Percentiles rank a stretch among this genome's conserved stretches.
These are phyloP conservation scores for Recurvirostra avosetta DNA, from an alignment of 2,113 vertebrate genomes.

Conservation along the genomic window DNA sequence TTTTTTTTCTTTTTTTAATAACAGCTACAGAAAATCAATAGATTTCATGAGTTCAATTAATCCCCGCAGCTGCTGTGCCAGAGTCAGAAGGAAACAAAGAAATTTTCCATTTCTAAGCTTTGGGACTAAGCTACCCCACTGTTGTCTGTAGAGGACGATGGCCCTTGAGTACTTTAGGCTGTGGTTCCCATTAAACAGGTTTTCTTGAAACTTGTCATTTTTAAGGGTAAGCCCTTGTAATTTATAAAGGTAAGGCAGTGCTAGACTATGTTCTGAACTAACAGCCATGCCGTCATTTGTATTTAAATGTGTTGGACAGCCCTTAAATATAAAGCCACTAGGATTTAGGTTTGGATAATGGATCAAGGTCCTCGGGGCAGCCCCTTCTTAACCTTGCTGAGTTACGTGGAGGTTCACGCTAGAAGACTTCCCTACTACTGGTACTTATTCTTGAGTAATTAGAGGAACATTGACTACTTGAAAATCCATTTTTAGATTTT, in stretches of 20 bases:
- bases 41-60: constrained; percentile 57
- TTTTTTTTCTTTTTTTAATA: constrained; percentile 40
- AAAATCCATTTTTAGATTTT: background rate
- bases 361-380: background rate
- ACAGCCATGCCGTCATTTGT: background rate
- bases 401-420: background rate
- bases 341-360: background rate
- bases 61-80: constrained; percentile 23
- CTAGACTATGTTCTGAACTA: background rate
- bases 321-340: background rate
- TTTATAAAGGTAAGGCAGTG: background rate
- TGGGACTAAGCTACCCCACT: background rate
- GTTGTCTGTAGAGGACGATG: background rate
- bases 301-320: background rate
- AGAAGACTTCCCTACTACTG: background rate
- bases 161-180: background rate
- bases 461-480: background rate
- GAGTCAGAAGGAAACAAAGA: constrained; percentile 26
- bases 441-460: background rate
- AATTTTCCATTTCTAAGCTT: background rate
- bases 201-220: background rate
- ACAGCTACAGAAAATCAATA: constrained; percentile 58
- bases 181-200: background rate
- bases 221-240: background rate
- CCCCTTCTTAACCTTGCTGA: background rate